phyloP scores from a whole-genome alignment of 92 coral and sea anemone species.

The Porites lobata region DNA sequence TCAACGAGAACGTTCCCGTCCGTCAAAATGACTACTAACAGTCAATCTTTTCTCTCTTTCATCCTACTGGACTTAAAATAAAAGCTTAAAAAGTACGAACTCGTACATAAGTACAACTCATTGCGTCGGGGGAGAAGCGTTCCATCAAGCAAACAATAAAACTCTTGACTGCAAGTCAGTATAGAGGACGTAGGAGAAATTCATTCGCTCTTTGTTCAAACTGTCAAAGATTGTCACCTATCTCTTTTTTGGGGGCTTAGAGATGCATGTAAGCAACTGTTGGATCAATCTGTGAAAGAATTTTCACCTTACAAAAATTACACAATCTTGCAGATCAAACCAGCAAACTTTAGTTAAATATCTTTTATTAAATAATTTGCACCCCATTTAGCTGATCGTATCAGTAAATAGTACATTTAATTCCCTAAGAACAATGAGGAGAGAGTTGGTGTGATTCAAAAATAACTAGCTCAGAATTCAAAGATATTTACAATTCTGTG shows the following conservation, averaged over 20 bases:
- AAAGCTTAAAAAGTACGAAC: no score
- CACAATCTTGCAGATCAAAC: not conserved
- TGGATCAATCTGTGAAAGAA: not conserved
- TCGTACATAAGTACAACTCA: no score
- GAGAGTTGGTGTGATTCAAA: not conserved
- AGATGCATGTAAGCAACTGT: not conserved
- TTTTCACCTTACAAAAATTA: not conserved
- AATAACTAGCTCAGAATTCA: not conserved
- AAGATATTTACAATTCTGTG: conserved; percentile 28
- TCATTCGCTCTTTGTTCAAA: no score
- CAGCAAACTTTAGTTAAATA: conserved; percentile 18
- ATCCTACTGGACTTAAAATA: no score
- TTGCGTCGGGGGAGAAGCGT: no score
- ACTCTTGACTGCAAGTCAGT: no score
- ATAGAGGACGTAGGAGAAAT: no score
- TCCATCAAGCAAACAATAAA: no score
- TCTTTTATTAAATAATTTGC: conserved; percentile 39
- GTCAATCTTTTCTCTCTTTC: no score
- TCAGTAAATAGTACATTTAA: not conserved
- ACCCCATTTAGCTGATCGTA: not conserved
- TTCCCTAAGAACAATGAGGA: not conserved
- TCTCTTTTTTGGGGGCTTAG: not conserved
- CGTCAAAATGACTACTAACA: no score
- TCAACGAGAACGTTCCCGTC: no score
- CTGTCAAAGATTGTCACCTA: not conserved